phyloP scores from a whole-genome alignment of 2,888 invertebrate genomes.

The Oconnorella tubifera region DNA sequence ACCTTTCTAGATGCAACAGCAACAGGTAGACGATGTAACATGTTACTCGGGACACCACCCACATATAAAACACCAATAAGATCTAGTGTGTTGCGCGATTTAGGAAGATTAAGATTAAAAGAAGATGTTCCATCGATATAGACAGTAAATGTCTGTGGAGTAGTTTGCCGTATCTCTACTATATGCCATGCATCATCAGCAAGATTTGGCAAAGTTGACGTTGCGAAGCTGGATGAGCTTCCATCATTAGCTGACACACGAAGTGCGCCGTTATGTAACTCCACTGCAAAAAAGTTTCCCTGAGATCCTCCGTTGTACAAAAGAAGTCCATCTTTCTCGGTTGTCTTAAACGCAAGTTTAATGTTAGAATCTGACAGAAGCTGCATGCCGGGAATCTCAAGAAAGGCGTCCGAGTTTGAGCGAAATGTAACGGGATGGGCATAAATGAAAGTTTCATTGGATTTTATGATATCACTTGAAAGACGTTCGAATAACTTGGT shows the following conservation, averaged over 20 bases:
- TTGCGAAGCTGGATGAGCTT: conserved; percentile 10
- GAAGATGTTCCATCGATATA: conserved; percentile 12
- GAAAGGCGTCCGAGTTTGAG: conserved; percentile 9
- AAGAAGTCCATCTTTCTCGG: conserved; percentile 45
- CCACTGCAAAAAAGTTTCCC: conserved; percentile 19
- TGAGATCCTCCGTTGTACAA: conserved; percentile 27
- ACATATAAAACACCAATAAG: conserved; percentile 39
- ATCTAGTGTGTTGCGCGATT: conserved; percentile 30
- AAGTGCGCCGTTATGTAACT: conserved; percentile 45
- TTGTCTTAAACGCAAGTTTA: conserved; percentile 46
- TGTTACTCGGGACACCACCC: conserved; percentile 44
- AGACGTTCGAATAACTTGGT: conserved; percentile 9
- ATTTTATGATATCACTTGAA: conserved; percentile 6
- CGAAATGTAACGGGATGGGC: conserved; percentile 27
- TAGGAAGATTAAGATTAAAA: neutral
- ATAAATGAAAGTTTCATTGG: conserved; percentile 3
- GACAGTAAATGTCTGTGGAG: conserved; percentile 23
- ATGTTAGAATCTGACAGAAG: conserved; percentile 29
- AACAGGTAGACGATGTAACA: conserved; percentile 37
- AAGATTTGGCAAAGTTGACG: neutral
- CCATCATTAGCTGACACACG: conserved; percentile 45
- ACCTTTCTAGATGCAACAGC: conserved; percentile 39
- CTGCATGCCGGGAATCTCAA: conserved; percentile 21
- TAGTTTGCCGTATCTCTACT: conserved; percentile 20
- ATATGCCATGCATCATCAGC: conserved; percentile 28